Conservation (phyloP, 1,140 invertebrate species). For the Zaprionus vittiger region DNA sequence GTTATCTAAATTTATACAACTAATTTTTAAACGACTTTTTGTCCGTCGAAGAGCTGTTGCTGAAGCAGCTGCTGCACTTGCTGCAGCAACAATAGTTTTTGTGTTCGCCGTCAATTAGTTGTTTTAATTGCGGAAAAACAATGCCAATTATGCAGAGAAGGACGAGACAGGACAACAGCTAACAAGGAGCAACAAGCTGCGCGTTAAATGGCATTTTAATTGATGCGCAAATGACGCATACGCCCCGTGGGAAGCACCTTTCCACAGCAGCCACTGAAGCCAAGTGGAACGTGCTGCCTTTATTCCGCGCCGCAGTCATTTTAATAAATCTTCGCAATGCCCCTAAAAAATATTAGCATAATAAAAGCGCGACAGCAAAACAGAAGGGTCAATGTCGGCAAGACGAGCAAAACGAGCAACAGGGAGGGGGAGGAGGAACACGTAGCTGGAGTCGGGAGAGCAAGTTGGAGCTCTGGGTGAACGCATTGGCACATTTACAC, state of each 20-base stretch:
- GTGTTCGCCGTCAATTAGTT: slow-evolving; percentile 70
- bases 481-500: slow-evolving; percentile 79
- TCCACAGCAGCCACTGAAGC: background rate
- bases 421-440: background rate
- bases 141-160: slow-evolving; percentile 66
- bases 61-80: slow-evolving; percentile 51
- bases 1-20: slow-evolving; percentile 69
- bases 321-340: slow-evolving; percentile 78
- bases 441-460: background rate
- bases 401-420: background rate
- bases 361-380: slow-evolving; percentile 78
- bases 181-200: slow-evolving; percentile 43
- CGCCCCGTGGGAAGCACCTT: slow-evolving; percentile 26
- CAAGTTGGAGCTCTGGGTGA: slow-evolving; percentile 19
- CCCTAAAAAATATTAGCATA: slow-evolving; percentile 80
- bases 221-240: slow-evolving; percentile 58
- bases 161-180: slow-evolving; percentile 18
- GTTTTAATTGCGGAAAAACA: slow-evolving; percentile 72
- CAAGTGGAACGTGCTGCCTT: background rate
- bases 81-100: slow-evolving; percentile 66
- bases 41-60: background rate
- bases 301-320: slow-evolving; percentile 68
- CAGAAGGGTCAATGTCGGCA: slow-evolving; percentile 78
- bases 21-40: slow-evolving; percentile 61
- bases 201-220: slow-evolving; percentile 71